These are phyloP conservation scores for Serilophus lunatus DNA, from an alignment of 2,113 vertebrate genomes.

Conservation along the genomic window DNA sequence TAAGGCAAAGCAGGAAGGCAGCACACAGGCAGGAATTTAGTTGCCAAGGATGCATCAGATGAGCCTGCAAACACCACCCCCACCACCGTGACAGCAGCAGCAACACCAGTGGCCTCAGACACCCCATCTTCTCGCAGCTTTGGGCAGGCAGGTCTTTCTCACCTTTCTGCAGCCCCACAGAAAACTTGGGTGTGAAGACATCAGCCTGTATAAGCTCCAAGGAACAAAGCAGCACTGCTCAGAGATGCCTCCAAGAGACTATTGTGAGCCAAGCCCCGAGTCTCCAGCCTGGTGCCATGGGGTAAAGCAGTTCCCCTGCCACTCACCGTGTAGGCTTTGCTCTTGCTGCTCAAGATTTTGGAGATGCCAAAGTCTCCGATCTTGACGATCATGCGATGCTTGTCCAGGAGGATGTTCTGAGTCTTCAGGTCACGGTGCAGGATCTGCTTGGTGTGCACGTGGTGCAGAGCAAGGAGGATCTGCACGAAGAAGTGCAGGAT, in stretches of 20 bases:
- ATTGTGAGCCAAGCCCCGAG: not conserved
- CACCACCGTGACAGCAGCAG: not conserved
- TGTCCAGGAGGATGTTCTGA: constrained; percentile 97
- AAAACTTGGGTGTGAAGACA: not conserved
- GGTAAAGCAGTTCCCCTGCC: not conserved
- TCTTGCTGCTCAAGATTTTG: constrained; percentile 99
- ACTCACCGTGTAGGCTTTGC: constrained; percentile 95
- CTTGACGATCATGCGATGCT: constrained; percentile 96
- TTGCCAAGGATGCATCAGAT: not conserved
- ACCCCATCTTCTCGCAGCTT: not conserved
- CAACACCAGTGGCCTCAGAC: not conserved
- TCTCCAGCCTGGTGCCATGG: not conserved
- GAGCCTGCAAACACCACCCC: not conserved
- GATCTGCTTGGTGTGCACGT: constrained; percentile 96
- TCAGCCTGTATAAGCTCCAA: not conserved
- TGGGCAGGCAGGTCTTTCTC: not conserved
- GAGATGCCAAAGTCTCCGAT: constrained; percentile 98
- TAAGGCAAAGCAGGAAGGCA: not conserved
- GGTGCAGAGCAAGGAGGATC: constrained; percentile 93
- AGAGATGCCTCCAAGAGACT: not conserved
- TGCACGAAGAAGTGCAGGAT: constrained; percentile 98
- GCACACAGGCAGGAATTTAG: not conserved
- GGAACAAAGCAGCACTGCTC: not conserved
- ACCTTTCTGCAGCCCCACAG: not conserved
- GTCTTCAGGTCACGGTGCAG: constrained; percentile 97